These are phyloP conservation scores for Thalassarche chlororhynchos DNA, from an alignment of 2,113 vertebrate species.

Conservation along the genomic window DNA sequence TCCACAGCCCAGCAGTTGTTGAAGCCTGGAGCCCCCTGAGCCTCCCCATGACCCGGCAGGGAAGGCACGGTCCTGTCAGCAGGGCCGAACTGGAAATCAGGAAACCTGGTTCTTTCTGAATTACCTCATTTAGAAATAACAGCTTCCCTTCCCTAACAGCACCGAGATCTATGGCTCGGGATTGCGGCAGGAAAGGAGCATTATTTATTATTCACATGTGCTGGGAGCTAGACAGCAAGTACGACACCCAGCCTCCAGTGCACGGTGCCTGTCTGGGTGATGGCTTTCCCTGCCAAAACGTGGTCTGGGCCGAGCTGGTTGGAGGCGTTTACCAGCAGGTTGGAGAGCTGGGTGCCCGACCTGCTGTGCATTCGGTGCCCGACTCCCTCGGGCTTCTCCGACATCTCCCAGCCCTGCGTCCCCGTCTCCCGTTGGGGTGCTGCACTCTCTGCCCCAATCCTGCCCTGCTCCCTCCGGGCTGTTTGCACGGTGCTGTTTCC, in stretches of 20 bases:
- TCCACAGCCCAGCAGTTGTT: background rate
- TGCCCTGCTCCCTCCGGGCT: background rate
- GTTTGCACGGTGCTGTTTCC: background rate
- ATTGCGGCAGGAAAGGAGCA: background rate
- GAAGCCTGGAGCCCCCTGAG: background rate
- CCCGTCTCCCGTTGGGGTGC: rapidly evolving
- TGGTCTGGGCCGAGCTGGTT: background rate
- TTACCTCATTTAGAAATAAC: background rate
- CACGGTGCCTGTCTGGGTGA: background rate
- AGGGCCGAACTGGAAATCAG: background rate
- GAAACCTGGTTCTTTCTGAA: background rate
- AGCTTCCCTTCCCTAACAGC: background rate
- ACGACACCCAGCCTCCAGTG: background rate
- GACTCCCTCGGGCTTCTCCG: background rate
- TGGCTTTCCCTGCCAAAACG: background rate
- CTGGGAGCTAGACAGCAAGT: background rate
- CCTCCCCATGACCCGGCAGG: background rate
- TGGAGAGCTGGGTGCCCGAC: background rate
- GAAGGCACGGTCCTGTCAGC: background rate
- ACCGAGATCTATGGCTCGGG: background rate
- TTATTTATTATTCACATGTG: background rate
- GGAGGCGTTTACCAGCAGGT: background rate
- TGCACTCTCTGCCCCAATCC: background rate
- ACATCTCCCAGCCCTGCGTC: background rate
- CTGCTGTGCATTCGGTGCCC: background rate